Evolutionary conservation across 2,113 vertebrate species (phyloP), one percentile per base, ranked within the genome.

Genomic region (Stictonetta naevosa): DNA sequence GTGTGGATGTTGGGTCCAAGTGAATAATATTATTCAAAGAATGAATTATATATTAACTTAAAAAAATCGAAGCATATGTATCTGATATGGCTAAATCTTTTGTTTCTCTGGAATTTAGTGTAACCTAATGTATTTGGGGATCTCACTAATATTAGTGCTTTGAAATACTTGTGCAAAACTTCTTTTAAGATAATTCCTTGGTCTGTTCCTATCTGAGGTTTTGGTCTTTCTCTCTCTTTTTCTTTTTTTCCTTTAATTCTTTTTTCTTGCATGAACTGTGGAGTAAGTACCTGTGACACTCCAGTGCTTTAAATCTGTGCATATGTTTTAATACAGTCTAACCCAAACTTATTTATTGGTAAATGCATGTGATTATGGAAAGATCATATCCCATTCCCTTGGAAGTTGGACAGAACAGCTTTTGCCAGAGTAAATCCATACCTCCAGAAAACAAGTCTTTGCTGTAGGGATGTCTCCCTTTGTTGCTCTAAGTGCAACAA

Each of bases 211-310:
- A 83, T 75, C 58, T 92, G 34, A 59, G 86, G 67, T 81, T 92
- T 96, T 90, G 53, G 59, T 94, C 88, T 94, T 84, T 48, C 7
- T 73, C 86, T 79, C 44, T 77, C 38, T 52, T 8, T 52, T 55
- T 38, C 33, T 3, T 44, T 67, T 95, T 86, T 88, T 44, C 25
- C 13, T 87, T 87, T 31, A 50, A 58, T 87, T 71, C 33, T 86
- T 91, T 76, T 92, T 88, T 68, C 90, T 90, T 97, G 98, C 97
- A 98, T 98, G 97, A 91, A 33, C 68, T 95, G 92, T 96, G 93
- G 88, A 90, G 78, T 91, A 95, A 86, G 83, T 92, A 88, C 77
- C 93, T 86, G 84, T 91, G 93, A 90, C 63, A 44, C 83, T 90
- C 88, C 92, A 76, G 78, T 90, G 91, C 83, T 97, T 95, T 94